These are phyloP conservation scores for Thymelicus acteon DNA, from an alignment of 2,888 invertebrate genomes.

Conservation along the genomic window DNA sequence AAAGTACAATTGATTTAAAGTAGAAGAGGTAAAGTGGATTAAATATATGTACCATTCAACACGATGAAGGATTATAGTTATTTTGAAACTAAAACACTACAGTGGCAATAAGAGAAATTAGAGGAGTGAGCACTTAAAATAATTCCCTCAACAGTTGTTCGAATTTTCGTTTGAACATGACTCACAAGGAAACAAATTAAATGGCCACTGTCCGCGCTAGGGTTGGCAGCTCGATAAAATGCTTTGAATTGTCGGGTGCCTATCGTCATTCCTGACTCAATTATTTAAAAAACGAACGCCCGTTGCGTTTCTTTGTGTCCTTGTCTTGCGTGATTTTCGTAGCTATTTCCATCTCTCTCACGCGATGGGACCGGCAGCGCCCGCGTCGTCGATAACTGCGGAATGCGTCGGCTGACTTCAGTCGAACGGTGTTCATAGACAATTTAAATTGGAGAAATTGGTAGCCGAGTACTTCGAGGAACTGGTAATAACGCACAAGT, in stretches of 20 bases:
- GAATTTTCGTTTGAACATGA: conserved; percentile 61
- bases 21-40: conserved; percentile 19
- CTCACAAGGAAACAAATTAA: conserved; percentile 75
- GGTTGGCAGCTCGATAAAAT: conserved; percentile 78
- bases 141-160: conserved; percentile 56
- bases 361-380: conserved; percentile 62
- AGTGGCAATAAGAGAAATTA: conserved; percentile 30
- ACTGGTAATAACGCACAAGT: conserved; percentile 67
- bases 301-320: conserved; percentile 64
- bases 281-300: conserved; percentile 81
- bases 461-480: conserved; percentile 67
- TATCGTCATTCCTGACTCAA: conserved; percentile 81
- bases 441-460: conserved; percentile 83
- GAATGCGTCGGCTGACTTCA: conserved; percentile 84
- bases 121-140: conserved; percentile 41
- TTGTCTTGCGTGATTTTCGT: conserved; percentile 64
- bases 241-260: conserved; percentile 74
- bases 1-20: no score
- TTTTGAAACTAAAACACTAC: conserved; percentile 8
- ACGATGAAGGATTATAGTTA: background rate
- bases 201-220: conserved; percentile 71
- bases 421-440: conserved; percentile 80
- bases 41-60: background rate
- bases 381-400: conserved; percentile 76
- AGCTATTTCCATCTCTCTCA: conserved; percentile 60